phyloP scores from a whole-genome alignment of 2,888 invertebrate species.

The Oscheius onirici region DNA sequence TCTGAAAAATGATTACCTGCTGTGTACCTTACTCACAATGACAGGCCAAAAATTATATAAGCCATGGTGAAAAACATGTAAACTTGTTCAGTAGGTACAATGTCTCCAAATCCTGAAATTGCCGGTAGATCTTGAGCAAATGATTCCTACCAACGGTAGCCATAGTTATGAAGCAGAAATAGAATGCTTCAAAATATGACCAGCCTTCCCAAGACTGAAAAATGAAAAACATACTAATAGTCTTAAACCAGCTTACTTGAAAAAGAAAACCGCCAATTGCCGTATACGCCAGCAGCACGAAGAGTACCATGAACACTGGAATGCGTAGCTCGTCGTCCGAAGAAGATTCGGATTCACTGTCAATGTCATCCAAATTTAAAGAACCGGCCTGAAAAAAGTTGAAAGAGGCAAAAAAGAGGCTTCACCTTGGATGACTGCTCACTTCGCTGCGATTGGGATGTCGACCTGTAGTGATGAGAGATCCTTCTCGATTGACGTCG shows the following conservation, averaged over 20 bases:
- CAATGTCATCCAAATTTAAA: conserved; percentile 69
- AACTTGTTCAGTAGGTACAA: conserved; percentile 70
- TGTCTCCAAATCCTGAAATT: conserved; percentile 67
- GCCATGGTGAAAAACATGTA: conserved; percentile 71
- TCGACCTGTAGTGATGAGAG: conserved; percentile 59
- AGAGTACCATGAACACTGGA: conserved; percentile 69
- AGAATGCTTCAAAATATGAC: conserved; percentile 70
- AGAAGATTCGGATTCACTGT: conserved; percentile 50
- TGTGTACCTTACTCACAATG: conserved; percentile 64
- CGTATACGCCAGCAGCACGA: conserved; percentile 69
- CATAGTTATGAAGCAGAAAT: conserved; percentile 72
- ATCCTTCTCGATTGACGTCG: conserved; percentile 65
- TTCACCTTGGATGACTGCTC: conserved; percentile 47
- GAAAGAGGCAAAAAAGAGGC: neutral
- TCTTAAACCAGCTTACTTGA: conserved; percentile 36
- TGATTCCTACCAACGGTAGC: conserved; percentile 68
- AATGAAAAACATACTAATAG: neutral
- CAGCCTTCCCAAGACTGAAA: conserved; percentile 66
- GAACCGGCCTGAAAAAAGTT: conserved; percentile 44
- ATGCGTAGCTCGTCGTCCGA: conserved; percentile 62
- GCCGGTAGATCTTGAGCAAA: neutral
- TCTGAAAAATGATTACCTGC: conserved; percentile 37
- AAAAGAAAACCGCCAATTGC: conserved; percentile 70
- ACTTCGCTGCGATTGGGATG: conserved; percentile 56
- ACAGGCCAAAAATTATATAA: conserved; percentile 71